Conservation (phyloP, 2,113 vertebrate species). For the Festucalex cinctus region DNA sequence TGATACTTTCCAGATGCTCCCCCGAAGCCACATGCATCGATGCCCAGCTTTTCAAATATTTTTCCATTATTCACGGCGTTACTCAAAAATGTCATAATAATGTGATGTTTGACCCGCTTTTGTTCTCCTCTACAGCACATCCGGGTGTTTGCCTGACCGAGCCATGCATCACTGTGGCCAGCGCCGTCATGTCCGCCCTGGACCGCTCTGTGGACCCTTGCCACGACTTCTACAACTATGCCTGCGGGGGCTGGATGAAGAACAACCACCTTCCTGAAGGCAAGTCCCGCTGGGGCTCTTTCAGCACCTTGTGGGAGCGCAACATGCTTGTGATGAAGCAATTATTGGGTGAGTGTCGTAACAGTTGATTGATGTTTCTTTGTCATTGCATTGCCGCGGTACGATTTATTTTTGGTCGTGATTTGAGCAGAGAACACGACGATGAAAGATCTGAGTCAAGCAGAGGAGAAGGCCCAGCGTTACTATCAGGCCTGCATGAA, state of each 20-base stretch:
- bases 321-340: conserved; percentile 94
- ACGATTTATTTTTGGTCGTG: conserved; percentile 5
- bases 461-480: conserved; percentile 85
- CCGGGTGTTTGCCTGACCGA: conserved; percentile 79
- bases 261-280: conserved; percentile 89
- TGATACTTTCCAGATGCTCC: conserved; percentile 52
- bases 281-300: conserved; percentile 92
- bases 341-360: conserved; percentile 78
- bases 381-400: neutral
- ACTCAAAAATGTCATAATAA: neutral
- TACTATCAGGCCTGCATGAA: conserved; percentile 97
- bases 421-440: conserved; percentile 81
- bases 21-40: neutral
- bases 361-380: neutral
- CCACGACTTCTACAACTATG: conserved; percentile 89
- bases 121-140: conserved; percentile 58
- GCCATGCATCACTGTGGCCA: conserved; percentile 84
- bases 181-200: conserved; percentile 80
- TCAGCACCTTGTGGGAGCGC: conserved; percentile 93
- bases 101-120: neutral
- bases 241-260: conserved; percentile 93
- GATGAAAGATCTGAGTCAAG: conserved; percentile 76
- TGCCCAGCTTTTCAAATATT: conserved; percentile 17
- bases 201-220: conserved; percentile 86
- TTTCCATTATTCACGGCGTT: conserved; percentile 5